Percentiles rank a stretch among this genome's conserved stretches.
phyloP scores from a whole-genome alignment of 2,797 vertebrate species.

The Chiroxiphia lanceolata region DNA sequence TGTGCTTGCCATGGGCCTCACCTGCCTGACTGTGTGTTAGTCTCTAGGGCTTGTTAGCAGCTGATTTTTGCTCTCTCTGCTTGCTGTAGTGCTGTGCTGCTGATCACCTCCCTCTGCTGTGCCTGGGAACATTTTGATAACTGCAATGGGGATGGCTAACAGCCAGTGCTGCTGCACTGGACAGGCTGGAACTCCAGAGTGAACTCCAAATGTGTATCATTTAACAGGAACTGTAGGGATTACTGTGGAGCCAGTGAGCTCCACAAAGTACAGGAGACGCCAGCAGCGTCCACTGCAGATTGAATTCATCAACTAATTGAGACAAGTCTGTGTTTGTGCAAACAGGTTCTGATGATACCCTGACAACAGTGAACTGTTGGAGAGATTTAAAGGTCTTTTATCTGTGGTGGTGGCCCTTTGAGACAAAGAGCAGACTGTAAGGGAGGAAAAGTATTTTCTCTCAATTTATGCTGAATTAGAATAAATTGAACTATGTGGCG shows the following conservation, averaged over 20 bases:
- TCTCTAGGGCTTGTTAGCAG: accelerated
- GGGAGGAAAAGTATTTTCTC: not conserved
- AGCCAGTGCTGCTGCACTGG: not conserved
- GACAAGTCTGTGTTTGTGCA: accelerated
- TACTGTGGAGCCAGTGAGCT: not conserved
- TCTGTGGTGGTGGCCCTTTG: not conserved
- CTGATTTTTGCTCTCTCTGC: not conserved
- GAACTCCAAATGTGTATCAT: accelerated
- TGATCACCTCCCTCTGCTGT: not conserved
- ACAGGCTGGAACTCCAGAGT: not conserved
- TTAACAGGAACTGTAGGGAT: not conserved
- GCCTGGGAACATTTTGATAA: not conserved
- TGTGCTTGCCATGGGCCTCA: not conserved
- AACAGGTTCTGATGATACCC: not conserved
- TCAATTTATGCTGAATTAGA: not conserved
- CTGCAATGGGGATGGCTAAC: not conserved
- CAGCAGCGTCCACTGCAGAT: not conserved
- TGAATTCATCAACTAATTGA: not conserved
- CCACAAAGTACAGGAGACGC: not conserved
- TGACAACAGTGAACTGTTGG: not conserved
- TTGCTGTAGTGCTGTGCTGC: not conserved
- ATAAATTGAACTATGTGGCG: not conserved
- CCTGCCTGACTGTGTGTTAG: not conserved
- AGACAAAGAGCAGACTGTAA: not conserved
- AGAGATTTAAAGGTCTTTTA: not conserved